Base-by-base conservation (phyloP, 2,888 invertebrate species). In the Polietes domitor region DNA sequence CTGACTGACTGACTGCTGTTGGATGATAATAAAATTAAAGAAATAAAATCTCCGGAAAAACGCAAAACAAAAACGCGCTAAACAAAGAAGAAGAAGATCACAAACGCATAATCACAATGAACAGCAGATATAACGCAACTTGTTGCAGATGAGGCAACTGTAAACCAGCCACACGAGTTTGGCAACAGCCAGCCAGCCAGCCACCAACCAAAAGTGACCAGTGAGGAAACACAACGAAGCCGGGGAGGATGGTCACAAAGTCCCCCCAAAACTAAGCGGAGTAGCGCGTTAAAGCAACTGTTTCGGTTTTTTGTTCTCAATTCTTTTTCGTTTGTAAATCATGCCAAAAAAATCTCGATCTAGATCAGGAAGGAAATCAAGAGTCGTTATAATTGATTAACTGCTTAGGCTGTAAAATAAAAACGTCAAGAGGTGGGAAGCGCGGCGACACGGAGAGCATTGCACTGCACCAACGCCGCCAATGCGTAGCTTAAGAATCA, bases 361-460 rank as follows among this genome's bases (percentile, higher is more conserved):
- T 89, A 89, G 90, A 91, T 90, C 91, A 90, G 91, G 91, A 91
- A 90, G 90, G 90, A 91, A 90, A 91, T 90, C 89, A 90, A 90
- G 90, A 91, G 89, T 91, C 90, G 90, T 90, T 90, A 89, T 89
- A 90, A 91, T 91, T 90, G 91, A 91, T 91, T 90, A 91, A 90
- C 89, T 90, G 89, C 89, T 88, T 87, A 81, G 83, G 84, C 77
- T 78, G 55, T 43, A 50, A 55, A 41, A 79, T 24, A 61, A 43
- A 26, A 73, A 58, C 55, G 68, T 68, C 55, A 68, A 65, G 32
- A 58, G 19, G 19, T 26, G 47, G 43, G 68, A 53, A 65, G 65
- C 47, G 32, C 12, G n/a, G 32, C 37, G 63, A 15, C n/a, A 61
- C 41, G 43, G 53, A 58, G 58, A 58, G 58, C 73, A 63, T 41